Evolutionary conservation across 1,140 invertebrate genomes (phyloP).

Genomic region (Amphibalanus amphitrite): DNA sequence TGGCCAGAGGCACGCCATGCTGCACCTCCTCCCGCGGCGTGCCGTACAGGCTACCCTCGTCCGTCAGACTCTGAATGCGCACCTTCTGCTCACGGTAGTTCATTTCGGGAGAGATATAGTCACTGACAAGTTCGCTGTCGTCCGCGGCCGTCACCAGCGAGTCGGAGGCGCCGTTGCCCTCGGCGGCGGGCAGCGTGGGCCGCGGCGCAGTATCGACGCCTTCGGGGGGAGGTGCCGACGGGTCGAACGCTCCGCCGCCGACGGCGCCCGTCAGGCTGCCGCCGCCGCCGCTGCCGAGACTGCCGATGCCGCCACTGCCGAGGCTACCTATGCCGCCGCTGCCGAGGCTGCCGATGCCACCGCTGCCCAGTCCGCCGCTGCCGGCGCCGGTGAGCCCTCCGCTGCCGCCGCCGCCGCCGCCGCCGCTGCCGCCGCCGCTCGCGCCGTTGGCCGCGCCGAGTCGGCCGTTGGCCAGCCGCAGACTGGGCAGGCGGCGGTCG

Average conservation of each 20-base stretch:
- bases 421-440: no score
- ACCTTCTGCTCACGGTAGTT: slow-evolving; percentile 45
- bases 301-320: slow-evolving; percentile 6
- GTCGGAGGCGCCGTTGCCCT: slow-evolving; percentile 52
- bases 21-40: slow-evolving; percentile 88
- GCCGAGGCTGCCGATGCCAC: slow-evolving; percentile 13
- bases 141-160: slow-evolving; percentile 78
- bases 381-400: no score
- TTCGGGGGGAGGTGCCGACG: slow-evolving; percentile 41
- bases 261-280: slow-evolving; percentile 25
- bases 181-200: slow-evolving; percentile 34
- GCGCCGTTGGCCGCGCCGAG: no score
- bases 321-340: slow-evolving; percentile 13
- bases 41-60: slow-evolving; percentile 91
- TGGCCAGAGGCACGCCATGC: slow-evolving; percentile 30
- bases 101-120: slow-evolving; percentile 48
- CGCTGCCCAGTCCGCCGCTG: no score
- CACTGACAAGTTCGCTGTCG: slow-evolving; percentile 75
- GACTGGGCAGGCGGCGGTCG: no score
- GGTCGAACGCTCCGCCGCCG: slow-evolving; percentile 31
- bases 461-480: no score
- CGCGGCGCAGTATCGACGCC: slow-evolving; percentile 29
- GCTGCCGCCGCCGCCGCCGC: no score
- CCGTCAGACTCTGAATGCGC: slow-evolving; percentile 55
- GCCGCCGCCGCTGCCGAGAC: slow-evolving; percentile 12